Conservation (phyloP, 2,113 vertebrate species). For the Catharus minimus region DNA sequence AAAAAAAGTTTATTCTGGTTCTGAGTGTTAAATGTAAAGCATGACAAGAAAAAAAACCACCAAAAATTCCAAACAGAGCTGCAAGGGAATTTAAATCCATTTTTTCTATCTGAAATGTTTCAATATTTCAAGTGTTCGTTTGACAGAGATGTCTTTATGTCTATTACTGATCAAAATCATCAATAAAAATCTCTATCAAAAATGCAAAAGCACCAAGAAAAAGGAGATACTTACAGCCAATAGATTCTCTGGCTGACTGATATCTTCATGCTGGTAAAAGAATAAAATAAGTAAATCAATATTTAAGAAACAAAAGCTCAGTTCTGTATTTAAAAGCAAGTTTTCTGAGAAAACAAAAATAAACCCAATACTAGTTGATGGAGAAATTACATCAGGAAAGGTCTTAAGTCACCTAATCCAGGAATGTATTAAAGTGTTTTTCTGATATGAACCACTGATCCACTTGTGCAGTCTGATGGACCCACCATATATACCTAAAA, state of each 20-base stretch:
- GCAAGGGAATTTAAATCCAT: not conserved
- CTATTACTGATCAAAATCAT: not conserved
- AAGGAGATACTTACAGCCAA: constrained; percentile 39
- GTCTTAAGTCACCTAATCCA: not conserved
- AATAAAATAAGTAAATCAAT: constrained; percentile 5
- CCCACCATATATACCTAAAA: not conserved
- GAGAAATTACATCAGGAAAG: not conserved
- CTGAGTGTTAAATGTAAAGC: not conserved
- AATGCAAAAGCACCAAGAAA: not conserved
- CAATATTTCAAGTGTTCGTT: not conserved
- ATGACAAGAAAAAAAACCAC: not conserved
- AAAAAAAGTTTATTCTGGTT: not conserved
- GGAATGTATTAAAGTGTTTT: not conserved
- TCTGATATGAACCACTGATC: not conserved
- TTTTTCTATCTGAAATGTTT: not conserved
- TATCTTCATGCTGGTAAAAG: constrained; percentile 38
- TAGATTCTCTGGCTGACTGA: constrained; percentile 12
- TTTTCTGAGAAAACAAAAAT: not conserved
- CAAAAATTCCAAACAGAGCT: not conserved
- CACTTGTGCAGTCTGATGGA: not conserved
- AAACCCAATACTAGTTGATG: not conserved
- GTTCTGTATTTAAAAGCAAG: not conserved
- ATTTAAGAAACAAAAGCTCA: not conserved
- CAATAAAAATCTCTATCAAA: not conserved
- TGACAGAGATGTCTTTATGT: not conserved